These are phyloP conservation scores for Phalera bucephala DNA, from an alignment of 2,888 invertebrate genomes.

Conservation along the genomic window DNA sequence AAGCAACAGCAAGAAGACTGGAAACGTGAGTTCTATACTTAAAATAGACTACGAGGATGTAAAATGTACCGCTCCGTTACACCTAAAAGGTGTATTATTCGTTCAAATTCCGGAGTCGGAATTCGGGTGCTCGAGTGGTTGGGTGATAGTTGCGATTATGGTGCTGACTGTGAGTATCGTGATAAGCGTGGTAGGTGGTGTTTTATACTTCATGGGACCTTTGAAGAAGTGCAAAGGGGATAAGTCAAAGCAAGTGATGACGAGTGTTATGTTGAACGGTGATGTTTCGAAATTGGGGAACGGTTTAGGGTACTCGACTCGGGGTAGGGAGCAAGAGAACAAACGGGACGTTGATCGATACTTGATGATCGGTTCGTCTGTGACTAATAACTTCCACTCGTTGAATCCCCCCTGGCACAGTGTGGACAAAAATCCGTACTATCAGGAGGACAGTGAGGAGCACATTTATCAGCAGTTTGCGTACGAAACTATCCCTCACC, in stretches of 20 bases:
- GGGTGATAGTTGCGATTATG: constrained; percentile 82
- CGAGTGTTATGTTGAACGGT: constrained; percentile 77
- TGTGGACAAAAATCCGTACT: constrained; percentile 76
- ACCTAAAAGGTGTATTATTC: constrained; percentile 77
- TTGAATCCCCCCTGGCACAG: constrained; percentile 79
- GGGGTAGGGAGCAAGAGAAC: constrained; percentile 72
- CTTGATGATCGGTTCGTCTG: constrained; percentile 78
- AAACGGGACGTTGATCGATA: constrained; percentile 78
- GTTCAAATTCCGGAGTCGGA: constrained; percentile 84
- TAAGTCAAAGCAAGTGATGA: constrained; percentile 80
- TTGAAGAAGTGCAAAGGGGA: constrained; percentile 79
- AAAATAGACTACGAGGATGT: constrained; percentile 83
- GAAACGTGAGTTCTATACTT: constrained; percentile 62
- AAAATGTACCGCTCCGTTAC: constrained; percentile 83
- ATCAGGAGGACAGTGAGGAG: constrained; percentile 76
- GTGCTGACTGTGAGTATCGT: constrained; percentile 80
- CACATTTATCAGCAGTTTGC: constrained; percentile 81
- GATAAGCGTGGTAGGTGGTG: constrained; percentile 76
- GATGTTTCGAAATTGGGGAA: constrained; percentile 78
- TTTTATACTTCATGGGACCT: constrained; percentile 77
- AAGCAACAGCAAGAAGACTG: constrained; percentile 57
- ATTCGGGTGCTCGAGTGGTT: constrained; percentile 84
- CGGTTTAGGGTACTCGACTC: constrained; percentile 75
- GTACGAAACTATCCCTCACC: constrained; percentile 78
- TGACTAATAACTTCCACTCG: constrained; percentile 78